These are phyloP conservation scores for Labeo calbasu DNA, from an alignment of 2,797 vertebrate species.

Conservation along the genomic window DNA sequence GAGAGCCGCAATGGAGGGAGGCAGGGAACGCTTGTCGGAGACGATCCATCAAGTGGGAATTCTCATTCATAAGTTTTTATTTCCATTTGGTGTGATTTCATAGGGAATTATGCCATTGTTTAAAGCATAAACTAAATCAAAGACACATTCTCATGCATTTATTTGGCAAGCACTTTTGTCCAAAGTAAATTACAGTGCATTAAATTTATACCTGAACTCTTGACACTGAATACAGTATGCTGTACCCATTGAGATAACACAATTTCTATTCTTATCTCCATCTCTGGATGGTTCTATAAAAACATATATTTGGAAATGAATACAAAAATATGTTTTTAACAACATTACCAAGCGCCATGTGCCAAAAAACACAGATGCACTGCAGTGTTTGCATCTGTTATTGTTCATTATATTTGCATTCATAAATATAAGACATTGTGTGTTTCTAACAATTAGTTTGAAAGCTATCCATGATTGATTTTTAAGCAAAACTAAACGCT, in stretches of 20 bases:
- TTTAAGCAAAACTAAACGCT: neutral
- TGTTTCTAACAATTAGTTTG: neutral
- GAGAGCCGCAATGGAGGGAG: neutral
- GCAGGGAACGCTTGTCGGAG: conserved; percentile 12
- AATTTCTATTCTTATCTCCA: neutral
- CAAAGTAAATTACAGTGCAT: conserved; percentile 19
- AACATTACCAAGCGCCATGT: neutral
- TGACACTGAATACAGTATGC: neutral
- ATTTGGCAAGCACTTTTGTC: conserved; percentile 1
- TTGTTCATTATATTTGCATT: neutral
- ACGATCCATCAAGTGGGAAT: conserved; percentile 38
- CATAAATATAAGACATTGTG: neutral
- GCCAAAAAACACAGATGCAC: neutral
- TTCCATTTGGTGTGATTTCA: conserved; percentile 40
- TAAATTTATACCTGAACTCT: neutral
- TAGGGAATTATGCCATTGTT: conserved; percentile 37
- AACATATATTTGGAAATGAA: neutral
- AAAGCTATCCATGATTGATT: neutral
- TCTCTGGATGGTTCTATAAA: neutral
- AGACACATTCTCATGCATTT: neutral
- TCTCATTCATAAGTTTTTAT: conserved; percentile 32
- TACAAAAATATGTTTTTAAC: neutral
- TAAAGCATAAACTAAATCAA: conserved; percentile 27
- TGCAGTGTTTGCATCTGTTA: neutral
- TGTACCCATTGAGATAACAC: neutral